Percentiles rank a stretch among this genome's conserved stretches.
phyloP scores from a whole-genome alignment of 2,113 vertebrate species.

The Hydropotes inermis region DNA sequence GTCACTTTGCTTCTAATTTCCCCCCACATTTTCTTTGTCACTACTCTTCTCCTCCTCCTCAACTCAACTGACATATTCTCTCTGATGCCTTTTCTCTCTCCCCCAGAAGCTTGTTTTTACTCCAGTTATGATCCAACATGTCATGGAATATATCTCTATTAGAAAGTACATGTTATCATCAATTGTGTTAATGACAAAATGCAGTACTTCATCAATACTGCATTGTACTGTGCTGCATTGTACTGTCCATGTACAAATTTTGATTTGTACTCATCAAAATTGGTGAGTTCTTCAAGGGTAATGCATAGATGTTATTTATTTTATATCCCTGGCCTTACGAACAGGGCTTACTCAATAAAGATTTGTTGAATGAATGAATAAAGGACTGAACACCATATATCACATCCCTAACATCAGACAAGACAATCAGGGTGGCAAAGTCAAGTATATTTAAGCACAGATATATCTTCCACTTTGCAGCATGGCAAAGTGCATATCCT shows the following conservation, averaged over 20 bases:
- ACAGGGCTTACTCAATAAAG: neutral
- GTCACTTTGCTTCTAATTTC: neutral
- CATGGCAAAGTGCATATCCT: neutral
- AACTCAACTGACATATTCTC: neutral
- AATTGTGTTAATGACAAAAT: neutral
- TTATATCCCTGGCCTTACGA: neutral
- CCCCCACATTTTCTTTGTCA: neutral
- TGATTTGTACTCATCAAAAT: neutral
- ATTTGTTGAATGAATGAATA: neutral
- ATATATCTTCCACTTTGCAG: neutral
- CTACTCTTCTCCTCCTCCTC: neutral
- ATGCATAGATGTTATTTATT: neutral
- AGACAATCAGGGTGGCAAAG: neutral
- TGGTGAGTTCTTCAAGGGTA: neutral
- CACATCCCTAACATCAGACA: neutral
- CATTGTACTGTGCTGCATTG: neutral
- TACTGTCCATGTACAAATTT: neutral
- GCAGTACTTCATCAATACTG: neutral
- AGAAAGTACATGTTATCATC: neutral
- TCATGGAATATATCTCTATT: neutral
- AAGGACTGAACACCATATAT: neutral
- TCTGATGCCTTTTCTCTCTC: neutral
- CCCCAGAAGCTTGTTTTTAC: neutral
- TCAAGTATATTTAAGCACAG: neutral
- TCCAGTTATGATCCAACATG: neutral